A percentile compares a stretch with the other conserved stretches of the same genome.
Evolutionary conservation across 2,888 invertebrate genomes (phyloP).

Genomic region (Drosophila vallismaia): DNA sequence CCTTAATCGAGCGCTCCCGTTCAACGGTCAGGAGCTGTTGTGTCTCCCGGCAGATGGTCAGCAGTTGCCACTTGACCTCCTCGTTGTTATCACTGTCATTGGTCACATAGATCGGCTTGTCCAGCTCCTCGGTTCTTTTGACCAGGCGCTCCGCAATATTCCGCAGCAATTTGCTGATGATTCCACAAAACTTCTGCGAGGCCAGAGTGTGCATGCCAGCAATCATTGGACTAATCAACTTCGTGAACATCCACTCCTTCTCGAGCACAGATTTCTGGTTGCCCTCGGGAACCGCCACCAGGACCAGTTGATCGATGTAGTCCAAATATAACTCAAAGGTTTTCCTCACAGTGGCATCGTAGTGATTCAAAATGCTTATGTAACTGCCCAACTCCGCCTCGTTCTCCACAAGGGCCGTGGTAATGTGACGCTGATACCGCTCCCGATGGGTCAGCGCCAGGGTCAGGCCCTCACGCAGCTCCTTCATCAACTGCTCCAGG

Average conservation of each 20-base stretch:
- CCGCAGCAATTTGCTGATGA: conserved; percentile 84
- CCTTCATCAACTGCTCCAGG: conserved; percentile 93
- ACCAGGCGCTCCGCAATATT: conserved; percentile 84
- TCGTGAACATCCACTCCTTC: conserved; percentile 95
- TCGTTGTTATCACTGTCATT: conserved; percentile 76
- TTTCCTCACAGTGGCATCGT: conserved; percentile 90
- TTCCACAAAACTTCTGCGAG: conserved; percentile 90
- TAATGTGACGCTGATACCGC: conserved; percentile 88
- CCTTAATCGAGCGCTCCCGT: conserved; percentile 91
- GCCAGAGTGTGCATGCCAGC: conserved; percentile 90
- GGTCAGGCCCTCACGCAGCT: conserved; percentile 94
- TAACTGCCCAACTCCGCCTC: conserved; percentile 85
- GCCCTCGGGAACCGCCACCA: conserved; percentile 84
- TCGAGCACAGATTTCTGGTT: conserved; percentile 90
- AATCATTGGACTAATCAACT: conserved; percentile 90
- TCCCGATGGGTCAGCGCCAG: conserved; percentile 93
- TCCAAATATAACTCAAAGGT: conserved; percentile 93
- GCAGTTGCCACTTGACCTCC: conserved; percentile 82
- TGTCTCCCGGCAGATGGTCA: conserved; percentile 89
- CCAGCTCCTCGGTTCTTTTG: conserved; percentile 84
- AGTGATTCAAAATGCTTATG: conserved; percentile 87
- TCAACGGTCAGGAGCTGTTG: conserved; percentile 91
- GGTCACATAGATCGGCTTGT: conserved; percentile 79
- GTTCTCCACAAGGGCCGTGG: conserved; percentile 85
- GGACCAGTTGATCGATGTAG: conserved; percentile 93